Evolutionary conservation across 2,797 vertebrate genomes (phyloP), one percentile per base, ranked within the genome.

Genomic region (Melanotaenia maccullochi): DNA sequence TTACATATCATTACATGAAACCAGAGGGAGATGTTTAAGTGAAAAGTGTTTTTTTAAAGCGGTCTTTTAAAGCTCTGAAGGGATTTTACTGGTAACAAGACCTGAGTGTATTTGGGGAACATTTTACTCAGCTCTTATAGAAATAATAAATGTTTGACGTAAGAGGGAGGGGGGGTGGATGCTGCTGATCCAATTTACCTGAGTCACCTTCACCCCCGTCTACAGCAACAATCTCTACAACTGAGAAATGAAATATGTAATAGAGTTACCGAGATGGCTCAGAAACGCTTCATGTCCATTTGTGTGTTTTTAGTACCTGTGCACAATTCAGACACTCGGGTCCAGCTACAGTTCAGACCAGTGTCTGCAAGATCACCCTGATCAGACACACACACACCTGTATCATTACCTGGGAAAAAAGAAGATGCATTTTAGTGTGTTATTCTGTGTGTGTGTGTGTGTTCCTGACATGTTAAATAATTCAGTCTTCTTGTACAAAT

Each of bases 391-490:
- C 92, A 93, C 59, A 32, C 32, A 56, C 92, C 90, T 1, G 79
- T 86, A 22, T 87, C 84, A 38, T 91, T 88, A 81, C 76, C 92
- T 93, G 72, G 68, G 63, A 30, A 60, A 30, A 71, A 25, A 76
- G 49, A 60, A 33, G 8, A 55, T 4, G 6, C 9, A 24, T 66
- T 62, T 73, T 9, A 64, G 52, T 44, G 54, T 60, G 49, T 49
- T 28, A 66, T 38, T 71, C 22, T 47, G 60, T 28, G 25, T 28
- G 25, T 25, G 24, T 25, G 24, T 60, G 24, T 74, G 66, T 40
- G 9, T 81, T 86, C 81, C 68, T 68, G 78, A 42, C 54, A 84
- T 42, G 58, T 78, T 95, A 74, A 95, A 95, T 95, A 91, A 95
- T 95, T 93, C 66, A 95, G 79, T 58, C 36, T 75, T 86, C 70